These are phyloP conservation scores for Hedya salicella DNA, from an alignment of 2,888 invertebrate genomes.

Conservation along the genomic window DNA sequence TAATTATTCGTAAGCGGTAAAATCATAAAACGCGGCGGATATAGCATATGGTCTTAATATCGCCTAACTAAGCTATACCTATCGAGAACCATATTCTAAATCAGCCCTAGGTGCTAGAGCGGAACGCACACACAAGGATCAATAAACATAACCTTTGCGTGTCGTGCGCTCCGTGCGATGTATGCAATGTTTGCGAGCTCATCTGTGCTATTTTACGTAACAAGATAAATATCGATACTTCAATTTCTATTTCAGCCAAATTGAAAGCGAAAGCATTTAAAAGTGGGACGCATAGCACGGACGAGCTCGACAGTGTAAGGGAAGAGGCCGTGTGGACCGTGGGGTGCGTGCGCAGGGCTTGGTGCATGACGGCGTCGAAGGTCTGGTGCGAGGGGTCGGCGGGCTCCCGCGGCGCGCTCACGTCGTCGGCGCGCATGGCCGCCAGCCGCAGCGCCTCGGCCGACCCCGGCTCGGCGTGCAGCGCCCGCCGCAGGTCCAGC, in stretches of 20 bases:
- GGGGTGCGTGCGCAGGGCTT: constrained; percentile 80
- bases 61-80: constrained; percentile 58
- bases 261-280: too few relatives aligned
- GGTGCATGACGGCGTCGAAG: constrained; percentile 85
- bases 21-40: constrained; percentile 56
- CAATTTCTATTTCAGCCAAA: too few relatives aligned
- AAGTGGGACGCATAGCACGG: constrained; percentile 45
- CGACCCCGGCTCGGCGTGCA: constrained; percentile 89
- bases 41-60: constrained; percentile 56
- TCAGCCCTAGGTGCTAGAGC: constrained; percentile 54
- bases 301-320: constrained; percentile 51
- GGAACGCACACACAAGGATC: constrained; percentile 48
- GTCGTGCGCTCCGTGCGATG: constrained; percentile 48
- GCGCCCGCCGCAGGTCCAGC: constrained; percentile 91
- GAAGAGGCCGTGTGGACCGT: constrained; percentile 68
- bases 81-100: constrained; percentile 59
- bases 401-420: constrained; percentile 75
- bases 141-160: constrained; percentile 33
- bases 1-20: constrained; percentile 69
- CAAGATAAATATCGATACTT: not conserved
- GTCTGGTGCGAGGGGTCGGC: constrained; percentile 70
- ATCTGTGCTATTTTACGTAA: constrained; percentile 34
- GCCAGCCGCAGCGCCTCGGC: constrained; percentile 84
- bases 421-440: constrained; percentile 81
- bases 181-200: constrained; percentile 44